Evolutionary conservation across 2,888 invertebrate genomes (phyloP).

Genomic region (Stegophylla sp.): DNA sequence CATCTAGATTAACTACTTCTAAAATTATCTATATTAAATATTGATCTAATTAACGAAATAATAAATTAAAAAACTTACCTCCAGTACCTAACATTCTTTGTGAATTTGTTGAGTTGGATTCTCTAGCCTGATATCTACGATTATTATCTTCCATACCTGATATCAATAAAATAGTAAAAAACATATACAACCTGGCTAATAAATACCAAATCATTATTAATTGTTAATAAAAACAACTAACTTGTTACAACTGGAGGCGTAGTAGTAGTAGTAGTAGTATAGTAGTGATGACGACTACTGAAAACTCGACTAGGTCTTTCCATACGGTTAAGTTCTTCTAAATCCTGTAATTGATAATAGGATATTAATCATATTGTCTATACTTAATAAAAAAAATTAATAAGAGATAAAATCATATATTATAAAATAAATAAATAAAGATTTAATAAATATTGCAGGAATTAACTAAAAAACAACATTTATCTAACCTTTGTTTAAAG

Average conservation of each 20-base stretch:
- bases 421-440: not conserved
- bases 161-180: not conserved
- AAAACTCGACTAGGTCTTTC: conserved; percentile 55
- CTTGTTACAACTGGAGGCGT: conserved; percentile 16
- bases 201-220: not conserved
- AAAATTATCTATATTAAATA: too few relatives aligned
- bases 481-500: not conserved
- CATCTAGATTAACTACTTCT: too few relatives aligned
- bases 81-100: too few relatives aligned
- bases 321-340: conserved; percentile 47
- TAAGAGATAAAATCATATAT: not conserved
- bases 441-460: not conserved
- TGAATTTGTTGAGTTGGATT: too few relatives aligned
- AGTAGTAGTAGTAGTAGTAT: too few relatives aligned
- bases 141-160: too few relatives aligned
- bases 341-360: conserved; percentile 19
- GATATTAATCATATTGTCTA: not conserved
- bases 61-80: not conserved
- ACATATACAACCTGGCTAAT: not conserved
- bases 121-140: too few relatives aligned
- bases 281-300: conserved; percentile 36
- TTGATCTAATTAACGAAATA: too few relatives aligned
- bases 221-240: not conserved
- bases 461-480: not conserved
- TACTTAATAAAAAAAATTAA: not conserved